A percentile compares a stretch with the other conserved stretches of the same genome.
Evolutionary conservation across 2,888 invertebrate genomes (phyloP).

Genomic region (Pediacus dermestoides): DNA sequence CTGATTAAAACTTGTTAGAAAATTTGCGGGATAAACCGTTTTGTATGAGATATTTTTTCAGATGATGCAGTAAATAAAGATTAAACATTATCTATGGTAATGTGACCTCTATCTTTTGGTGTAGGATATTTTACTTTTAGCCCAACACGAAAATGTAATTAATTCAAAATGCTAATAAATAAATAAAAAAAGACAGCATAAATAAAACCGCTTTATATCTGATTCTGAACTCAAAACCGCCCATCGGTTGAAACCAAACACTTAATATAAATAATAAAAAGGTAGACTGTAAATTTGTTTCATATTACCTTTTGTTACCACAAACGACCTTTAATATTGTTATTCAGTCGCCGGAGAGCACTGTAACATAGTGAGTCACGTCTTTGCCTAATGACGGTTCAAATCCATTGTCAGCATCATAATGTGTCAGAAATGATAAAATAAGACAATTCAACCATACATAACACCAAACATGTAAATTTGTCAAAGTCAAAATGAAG

Average conservation of each 20-base stretch:
- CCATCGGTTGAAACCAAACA: slow-evolving; percentile 7
- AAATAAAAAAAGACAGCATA: too few species aligned
- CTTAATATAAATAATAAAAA: slow-evolving; percentile 15
- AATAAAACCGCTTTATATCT: too few species aligned
- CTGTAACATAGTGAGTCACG: slow-evolving; percentile 6
- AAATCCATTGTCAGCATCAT: slow-evolving; percentile 4
- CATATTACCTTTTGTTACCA: slow-evolving; percentile 28
- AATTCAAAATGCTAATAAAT: too few species aligned
- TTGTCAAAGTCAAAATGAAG: slow-evolving; percentile 9
- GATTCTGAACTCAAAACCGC: too few species aligned
- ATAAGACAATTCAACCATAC: slow-evolving; percentile 7
- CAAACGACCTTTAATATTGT: slow-evolving; percentile 28
- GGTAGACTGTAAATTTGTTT: slow-evolving; percentile 17
- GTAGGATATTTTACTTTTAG: too few species aligned
- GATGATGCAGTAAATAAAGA: too few species aligned
- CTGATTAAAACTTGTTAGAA: too few species aligned
- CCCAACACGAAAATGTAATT: too few species aligned
- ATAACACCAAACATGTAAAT: slow-evolving; percentile 4
- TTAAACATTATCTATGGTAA: too few species aligned
- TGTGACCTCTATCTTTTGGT: too few species aligned
- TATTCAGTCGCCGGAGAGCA: not conserved
- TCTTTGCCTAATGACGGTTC: slow-evolving; percentile 3
- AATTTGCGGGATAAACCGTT: too few species aligned
- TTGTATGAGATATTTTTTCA: too few species aligned
- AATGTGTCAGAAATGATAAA: slow-evolving; percentile 6